A percentile compares a stretch with the other conserved stretches of the same genome.
Conservation (phyloP, 2,113 vertebrate species). For the Pycnonotus jocosus region DNA sequence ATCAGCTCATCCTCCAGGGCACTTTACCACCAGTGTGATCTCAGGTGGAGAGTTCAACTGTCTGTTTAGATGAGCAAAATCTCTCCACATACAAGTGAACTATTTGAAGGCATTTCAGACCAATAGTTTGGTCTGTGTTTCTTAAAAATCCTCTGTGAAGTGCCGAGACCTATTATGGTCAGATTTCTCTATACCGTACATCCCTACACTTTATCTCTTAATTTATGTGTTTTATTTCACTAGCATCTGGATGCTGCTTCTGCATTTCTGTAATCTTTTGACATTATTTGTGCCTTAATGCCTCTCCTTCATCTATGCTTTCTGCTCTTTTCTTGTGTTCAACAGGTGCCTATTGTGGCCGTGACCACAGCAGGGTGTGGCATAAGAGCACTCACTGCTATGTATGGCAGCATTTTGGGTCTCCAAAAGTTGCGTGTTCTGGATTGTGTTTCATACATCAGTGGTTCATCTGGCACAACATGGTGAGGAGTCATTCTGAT, state of each 20-base stretch:
- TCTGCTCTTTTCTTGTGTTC: not conserved
- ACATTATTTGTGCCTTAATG: not conserved
- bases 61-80: not conserved
- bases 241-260: not conserved
- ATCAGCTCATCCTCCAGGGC: not conserved
- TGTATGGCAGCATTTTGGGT: constrained; percentile 79
- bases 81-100: not conserved
- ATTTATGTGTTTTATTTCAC: not conserved
- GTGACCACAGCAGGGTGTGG: constrained; percentile 83
- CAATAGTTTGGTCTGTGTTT: not conserved
- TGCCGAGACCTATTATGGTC: not conserved
- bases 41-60: not conserved
- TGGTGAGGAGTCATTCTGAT: constrained; percentile 73
- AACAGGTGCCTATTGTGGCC: constrained; percentile 81
- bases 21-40: not conserved
- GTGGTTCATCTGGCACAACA: constrained; percentile 85
- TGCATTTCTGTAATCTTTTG: not conserved
- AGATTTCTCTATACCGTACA: too few species aligned
- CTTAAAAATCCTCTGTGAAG: not conserved
- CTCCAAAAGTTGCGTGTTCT: constrained; percentile 80
- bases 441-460: constrained; percentile 79
- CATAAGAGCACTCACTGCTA: constrained; percentile 78
- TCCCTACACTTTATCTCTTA: not conserved
- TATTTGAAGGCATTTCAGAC: not conserved
- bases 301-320: not conserved